Evolutionary conservation across 2,888 invertebrate species (phyloP).

Genomic region (Zaprionus lineosus): DNA sequence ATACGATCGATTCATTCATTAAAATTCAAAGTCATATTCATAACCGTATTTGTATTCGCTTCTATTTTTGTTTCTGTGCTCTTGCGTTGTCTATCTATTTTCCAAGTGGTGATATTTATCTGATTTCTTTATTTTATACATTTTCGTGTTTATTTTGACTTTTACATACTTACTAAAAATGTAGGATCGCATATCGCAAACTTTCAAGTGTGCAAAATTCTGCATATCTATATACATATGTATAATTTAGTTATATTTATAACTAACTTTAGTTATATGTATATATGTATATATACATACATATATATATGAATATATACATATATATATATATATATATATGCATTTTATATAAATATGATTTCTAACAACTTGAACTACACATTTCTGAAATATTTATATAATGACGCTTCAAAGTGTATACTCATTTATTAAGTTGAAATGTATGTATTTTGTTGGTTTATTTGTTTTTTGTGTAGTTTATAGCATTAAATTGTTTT

Average conservation of each 20-base stretch:
- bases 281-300: constrained; percentile 15
- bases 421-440: constrained; percentile 10
- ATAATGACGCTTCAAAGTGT: constrained; percentile 16
- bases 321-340: constrained; percentile 24
- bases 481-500: constrained; percentile 13
- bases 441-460: background rate
- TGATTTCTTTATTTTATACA: constrained; percentile 60
- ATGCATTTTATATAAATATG: too few species aligned
- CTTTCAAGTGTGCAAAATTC: too few species aligned
- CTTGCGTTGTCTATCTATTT: background rate
- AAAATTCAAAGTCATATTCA: too few species aligned
- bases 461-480: constrained; percentile 6
- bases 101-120: constrained; percentile 35
- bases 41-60: background rate
- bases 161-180: constrained; percentile 18
- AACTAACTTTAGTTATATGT: constrained; percentile 28
- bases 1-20: too few species aligned
- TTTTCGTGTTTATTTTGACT: too few species aligned
- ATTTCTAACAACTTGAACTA: too few species aligned
- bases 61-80: too few species aligned
- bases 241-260: constrained; percentile 31
- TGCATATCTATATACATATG: constrained; percentile 23
- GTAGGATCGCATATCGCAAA: constrained; percentile 14
- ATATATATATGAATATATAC: constrained; percentile 29
- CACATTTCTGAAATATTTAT: too few species aligned